Evolutionary conservation across 2,113 vertebrate species (phyloP), one percentile per base, ranked within the genome.

Genomic region (Acrocephalus kingi): DNA sequence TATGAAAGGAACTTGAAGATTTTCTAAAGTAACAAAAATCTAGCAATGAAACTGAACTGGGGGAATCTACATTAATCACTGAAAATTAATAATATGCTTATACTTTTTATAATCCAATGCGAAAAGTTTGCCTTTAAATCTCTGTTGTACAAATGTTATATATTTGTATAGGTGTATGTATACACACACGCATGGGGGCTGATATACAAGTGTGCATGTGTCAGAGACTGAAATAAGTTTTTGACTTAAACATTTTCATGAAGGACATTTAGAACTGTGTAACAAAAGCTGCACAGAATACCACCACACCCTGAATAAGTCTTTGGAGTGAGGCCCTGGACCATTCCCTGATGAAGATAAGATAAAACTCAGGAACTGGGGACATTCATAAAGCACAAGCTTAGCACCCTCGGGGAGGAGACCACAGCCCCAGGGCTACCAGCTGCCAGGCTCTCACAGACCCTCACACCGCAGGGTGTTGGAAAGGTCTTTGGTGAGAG

Each of bases 141-240:
- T 43, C 43, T 66, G 14, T 22, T 73, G 16, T 41, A 90, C 83
- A 87, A 46, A 41, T 62, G 43, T 22, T 46, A 54, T 37, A 23
- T 51, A 20, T 33, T 43, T 33, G 10, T 16, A 59, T 9, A 46
- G 6, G 6, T 21, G 10, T 27, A 15, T 43, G 1, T 11, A 11
- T 67, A 46, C 2, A 25, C 4, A 84, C 24, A 76, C 1, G 10
- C 1, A n/a, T 1, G 14, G 28, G 10, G 7, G 20, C 14, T 84
- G 10, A 27, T 51, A 41, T 22, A 22, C 3, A 45, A 6, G 13
- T 13, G 49, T 19, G 49, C 20, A 35, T 16, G 8, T 52, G 4
- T n/a, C 59, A 63, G 58, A 77, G 35, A 78, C 18, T 52, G 35
- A 78, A 63, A 41, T 78, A 33, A 10, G 17, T 9, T 77, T 33